Evolutionary conservation across 1,140 invertebrate species (phyloP).

Genomic region (Anoplolepis gracilipes): DNA sequence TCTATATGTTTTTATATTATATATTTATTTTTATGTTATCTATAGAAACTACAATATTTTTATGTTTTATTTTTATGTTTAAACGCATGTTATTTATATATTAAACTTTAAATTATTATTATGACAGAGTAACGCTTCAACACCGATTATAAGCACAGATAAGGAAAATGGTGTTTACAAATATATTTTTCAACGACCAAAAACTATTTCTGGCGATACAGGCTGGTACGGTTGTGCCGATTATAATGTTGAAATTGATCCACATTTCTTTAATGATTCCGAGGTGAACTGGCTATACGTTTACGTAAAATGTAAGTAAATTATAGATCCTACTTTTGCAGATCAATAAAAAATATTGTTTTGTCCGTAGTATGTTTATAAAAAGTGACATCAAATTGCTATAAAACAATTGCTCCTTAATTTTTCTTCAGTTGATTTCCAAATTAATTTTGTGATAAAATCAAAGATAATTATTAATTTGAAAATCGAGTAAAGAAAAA

Average conservation of each 20-base stretch:
- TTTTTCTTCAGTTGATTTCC: no score
- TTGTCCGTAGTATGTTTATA: not conserved
- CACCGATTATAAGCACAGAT: not conserved
- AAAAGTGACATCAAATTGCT: no score
- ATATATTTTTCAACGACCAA: conserved; percentile 65
- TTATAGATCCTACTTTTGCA: not conserved
- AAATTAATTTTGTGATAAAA: no score
- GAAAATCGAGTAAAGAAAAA: no score
- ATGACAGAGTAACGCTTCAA: conserved; percentile 68
- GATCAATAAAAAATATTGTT: not conserved
- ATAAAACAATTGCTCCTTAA: no score
- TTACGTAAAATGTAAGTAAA: conserved; percentile 88
- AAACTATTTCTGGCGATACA: conserved; percentile 83
- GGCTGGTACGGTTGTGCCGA: conserved; percentile 88
- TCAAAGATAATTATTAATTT: no score
- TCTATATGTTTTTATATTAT: no score
- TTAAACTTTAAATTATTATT: conserved; percentile 3
- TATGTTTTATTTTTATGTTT: not conserved
- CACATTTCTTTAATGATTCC: conserved; percentile 76
- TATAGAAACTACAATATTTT: not conserved
- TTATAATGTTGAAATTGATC: conserved; percentile 76
- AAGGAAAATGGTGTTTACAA: not conserved
- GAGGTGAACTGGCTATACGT: conserved; percentile 87
- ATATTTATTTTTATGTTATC: not conserved
- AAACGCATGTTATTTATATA: not conserved